Evolutionary conservation across 2,888 invertebrate species (phyloP), one percentile per base, ranked within the genome.

Genomic region (Drosophila putrida): DNA sequence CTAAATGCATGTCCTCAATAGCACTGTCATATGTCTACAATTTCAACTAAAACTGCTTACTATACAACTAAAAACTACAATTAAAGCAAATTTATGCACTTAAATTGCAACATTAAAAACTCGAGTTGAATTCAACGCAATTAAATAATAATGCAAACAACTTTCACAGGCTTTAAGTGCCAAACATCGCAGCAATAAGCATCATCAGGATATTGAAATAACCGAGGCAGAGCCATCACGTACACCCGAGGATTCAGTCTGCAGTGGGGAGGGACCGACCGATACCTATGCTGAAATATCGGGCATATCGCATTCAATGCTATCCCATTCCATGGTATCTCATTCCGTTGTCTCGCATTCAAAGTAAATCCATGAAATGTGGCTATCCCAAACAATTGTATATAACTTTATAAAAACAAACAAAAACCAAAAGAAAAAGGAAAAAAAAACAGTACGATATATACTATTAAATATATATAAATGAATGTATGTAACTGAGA

Each of bases 201-300:
- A 91, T 66, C 93, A 93, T 92, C 94, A 94, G 90, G 95, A 93
- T 78, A 93, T 94, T 76, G 95, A 95, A 91, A 94, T 94, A 62
- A 95, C 95, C 75, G 96, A 96, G 92, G 95, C 95, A 15, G 97
- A 97, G 93, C 95, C 96, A 55, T 97, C 97, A 25, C 94, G 96
- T 76, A 97, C 97, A 15, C 97, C 97, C 10, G 97, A 98, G 92
- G 98, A 98, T 93, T 97, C 97, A 1, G 96, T 97, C 44, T 97
- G 97, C 93, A 97, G 97, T 86, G 95, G 95, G 78, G 97, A 97
- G 93, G 97, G 97, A 3, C 96, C 96, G 68, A 95, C 95, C 73
- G 95, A 93, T 71, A 92, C 92, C 36, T 91, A 90, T 86, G 93
- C 91, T 44, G 93, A 93, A 90, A 89, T 92, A 64, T 92, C 93